Evolutionary conservation across 30 jellyfish, hydroid and myxozoan genomes (phyloP).

Genomic region (Nemopilema nomurai): DNA sequence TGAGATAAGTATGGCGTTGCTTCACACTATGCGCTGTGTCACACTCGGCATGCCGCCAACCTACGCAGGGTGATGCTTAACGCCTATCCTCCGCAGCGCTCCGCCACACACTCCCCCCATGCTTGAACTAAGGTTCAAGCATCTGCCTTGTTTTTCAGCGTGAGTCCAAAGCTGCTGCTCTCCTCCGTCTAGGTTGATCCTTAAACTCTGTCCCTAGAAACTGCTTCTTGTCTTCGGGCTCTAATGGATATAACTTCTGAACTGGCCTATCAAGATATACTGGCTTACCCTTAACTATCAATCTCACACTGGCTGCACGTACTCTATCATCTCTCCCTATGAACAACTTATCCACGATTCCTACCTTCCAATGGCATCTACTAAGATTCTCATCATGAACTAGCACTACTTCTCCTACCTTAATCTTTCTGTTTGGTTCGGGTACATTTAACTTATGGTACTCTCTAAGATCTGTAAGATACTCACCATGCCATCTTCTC

Average conservation of each 20-base stretch:
- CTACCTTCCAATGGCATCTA: conserved; percentile 1
- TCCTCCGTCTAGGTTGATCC: background rate
- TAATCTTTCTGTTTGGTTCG: background rate
- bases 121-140: background rate
- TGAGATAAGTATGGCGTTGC: too few relatives aligned
- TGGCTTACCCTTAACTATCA: conserved; percentile 1
- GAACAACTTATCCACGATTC: background rate
- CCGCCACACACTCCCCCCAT: conserved; percentile 26
- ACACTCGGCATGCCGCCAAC: too few relatives aligned
- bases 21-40: too few relatives aligned
- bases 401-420: background rate
- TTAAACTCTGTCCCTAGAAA: background rate
- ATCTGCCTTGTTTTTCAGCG: conserved; percentile 4
- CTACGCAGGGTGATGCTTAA: too few relatives aligned
- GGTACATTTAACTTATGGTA: background rate
- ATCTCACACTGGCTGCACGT: background rate
- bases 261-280: background rate
- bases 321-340: conserved; percentile 2
- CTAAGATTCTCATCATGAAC: conserved; percentile 1
- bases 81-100: too few relatives aligned
- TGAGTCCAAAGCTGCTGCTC: conserved; percentile 18
- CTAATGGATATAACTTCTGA: background rate
- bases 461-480: conserved; percentile 12
- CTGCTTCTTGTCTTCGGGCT: background rate
- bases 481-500: conserved; percentile 3